Evolutionary conservation across 2,113 vertebrate species (phyloP), one percentile per base, ranked within the genome.

Genomic region (Numenius arquata): DNA sequence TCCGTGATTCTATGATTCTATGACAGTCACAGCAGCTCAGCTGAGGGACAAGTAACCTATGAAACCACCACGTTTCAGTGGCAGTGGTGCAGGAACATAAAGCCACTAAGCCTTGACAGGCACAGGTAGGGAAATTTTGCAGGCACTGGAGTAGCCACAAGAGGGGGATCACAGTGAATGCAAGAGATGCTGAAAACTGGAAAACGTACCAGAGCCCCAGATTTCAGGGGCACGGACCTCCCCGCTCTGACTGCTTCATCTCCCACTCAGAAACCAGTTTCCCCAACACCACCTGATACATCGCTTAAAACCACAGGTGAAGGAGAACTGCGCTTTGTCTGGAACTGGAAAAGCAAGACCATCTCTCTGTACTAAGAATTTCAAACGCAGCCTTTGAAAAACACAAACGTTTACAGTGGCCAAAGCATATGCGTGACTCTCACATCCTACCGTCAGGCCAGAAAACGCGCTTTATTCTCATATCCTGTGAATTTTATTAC

Each of bases 81-180:
- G 30, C 18, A 5, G 6, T 53, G 22, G 15, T 34, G 12, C 52
- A 15, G 50, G 38, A 66, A 30, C 45, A 2, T 15, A 4, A 34
- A 2, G n/a, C 15, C 19, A 12, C 34, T 2, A 12, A 86, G n/a
- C 30, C 45, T 7, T 47, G 45, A 52, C 45, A 53, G 26, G 26
- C 10, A 34, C 6, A 40, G 23, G 23, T 36, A 67, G 21, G 29
- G 50, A 43, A 68, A 78, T 56, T 75, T 56, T 83, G 90, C 81
- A 88, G 50, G 61, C 1, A 1, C 89, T 74, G 72, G 76, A 84
- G 21, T 50, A 92, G 72, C 96, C 96, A 96, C 96, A 94, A 97
- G 96, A 95, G 90, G 92, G 95, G 85, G 96, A 95, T 96, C 92
- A 91, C 52, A 90, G 85, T 80, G 95, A 96, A 93, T 2, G 15